Base-by-base conservation (phyloP, 1,140 invertebrate genomes). In the Hetaerina americana region DNA sequence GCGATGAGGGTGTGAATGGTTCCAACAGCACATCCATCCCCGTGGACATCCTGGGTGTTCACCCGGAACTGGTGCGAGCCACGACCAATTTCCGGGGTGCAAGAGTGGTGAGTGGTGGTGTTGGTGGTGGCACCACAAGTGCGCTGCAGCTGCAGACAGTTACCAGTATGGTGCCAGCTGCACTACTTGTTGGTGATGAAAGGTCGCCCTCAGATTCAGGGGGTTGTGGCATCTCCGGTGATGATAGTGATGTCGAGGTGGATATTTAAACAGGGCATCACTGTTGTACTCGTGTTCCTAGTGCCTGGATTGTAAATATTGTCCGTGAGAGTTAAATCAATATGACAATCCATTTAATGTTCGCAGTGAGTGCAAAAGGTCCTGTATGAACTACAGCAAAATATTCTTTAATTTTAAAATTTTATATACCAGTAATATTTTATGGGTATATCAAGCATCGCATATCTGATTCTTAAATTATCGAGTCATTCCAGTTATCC, bases 191-290 rank as follows among this genome's bases (percentile, higher is more conserved):
- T 49, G 82, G 82, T 26, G 82, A 83, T 72, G 82, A 84, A 70
- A 79, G 80, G 27, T 81, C 83, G 28, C 77, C 78, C 8, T 83
- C 82, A 75, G 82, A 69, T 27, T 72, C 82, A 8, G 82, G 81
- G 72, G 82, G 81, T 73, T 82, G 82, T 75, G 82, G 81, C 73
- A 82, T 80, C 73, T 82, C 82, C 74, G 79, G 81, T 29, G 81
- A 82, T 49, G 82, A 82, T 26, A 83, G 81, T 74, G 82, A 84
- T 74, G 78, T 83, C 75, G 82, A 83, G 74, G 82, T 83, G 49
- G 82, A 83, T 71, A 81, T 82, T 74, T 83, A 81, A 83, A 79
- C 24, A n/a, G 5, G 67, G n/a, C 2, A 25, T 5, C 25, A 57
- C 10, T 10, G 22, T 12, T 12, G 15, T 57, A 12, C 40, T 57